Base-by-base conservation (phyloP, 2,113 vertebrate species). In the Cyprinodon brontotheroides region DNA sequence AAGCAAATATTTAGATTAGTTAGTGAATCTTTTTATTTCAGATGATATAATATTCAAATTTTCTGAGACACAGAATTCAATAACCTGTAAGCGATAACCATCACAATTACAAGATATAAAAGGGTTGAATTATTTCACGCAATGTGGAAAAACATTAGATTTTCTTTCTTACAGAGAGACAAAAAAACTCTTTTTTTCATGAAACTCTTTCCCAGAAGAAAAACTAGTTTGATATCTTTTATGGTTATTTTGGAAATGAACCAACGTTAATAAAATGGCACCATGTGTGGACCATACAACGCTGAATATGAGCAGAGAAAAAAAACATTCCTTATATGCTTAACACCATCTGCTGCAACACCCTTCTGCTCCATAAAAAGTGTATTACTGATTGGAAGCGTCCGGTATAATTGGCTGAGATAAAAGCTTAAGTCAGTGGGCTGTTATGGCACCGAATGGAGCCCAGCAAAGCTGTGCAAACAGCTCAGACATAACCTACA, bases 401-500 rank as follows among this genome's bases (percentile, higher is more conserved):
- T 57, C 78, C 45, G 81, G 57, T 83, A 91, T 92, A 92, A 93
- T 93, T 91, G 89, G 82, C 78, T 80, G 82, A 83, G 87, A 90
- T 91, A 93, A 93, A 77, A 86, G 77, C 82, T 61, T 20, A 75
- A 75, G 77, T 92, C 74, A 78, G 76, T 65, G 65, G 77, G 82
- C 50, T 86, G 85, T 87, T 79, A 84, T 81, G 76, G 70, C 61
- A 70, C 81, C 72, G 85, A 86, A 86, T 83, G 63, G 85, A 89
- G 81, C 72, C 79, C 70, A 68, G 83, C 80, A 84, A 89, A 88
- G 87, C 84, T 81, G 86, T 72, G 86, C 85, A 91, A 93, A 92
- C 89, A 89, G 81, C 84, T 82, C 82, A 87, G 88, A 91, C 91
- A 91, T 89, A 88, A 82, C 85, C 81, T 81, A 74, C 62, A 82